Percentiles rank a stretch among this genome's conserved stretches.
Evolutionary conservation across 2,797 vertebrate species (phyloP).

Genomic region (Sebastes paucispinis): DNA sequence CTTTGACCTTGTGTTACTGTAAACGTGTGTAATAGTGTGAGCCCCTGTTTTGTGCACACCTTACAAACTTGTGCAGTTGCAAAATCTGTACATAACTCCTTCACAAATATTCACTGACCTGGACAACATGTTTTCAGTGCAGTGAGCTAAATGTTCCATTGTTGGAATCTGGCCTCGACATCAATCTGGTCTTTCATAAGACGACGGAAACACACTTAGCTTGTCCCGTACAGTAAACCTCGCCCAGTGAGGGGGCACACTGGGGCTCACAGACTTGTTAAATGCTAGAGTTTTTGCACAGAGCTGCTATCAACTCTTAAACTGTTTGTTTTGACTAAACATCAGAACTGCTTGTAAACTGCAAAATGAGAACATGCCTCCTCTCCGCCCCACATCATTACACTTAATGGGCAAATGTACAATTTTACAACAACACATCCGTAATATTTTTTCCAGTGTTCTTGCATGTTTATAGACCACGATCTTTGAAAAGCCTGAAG

Average conservation of each 20-base stretch:
- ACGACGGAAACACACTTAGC: constrained; percentile 16
- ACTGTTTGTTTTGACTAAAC: constrained; percentile 32
- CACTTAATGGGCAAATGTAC: background rate
- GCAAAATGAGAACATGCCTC: background rate
- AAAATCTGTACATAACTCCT: background rate
- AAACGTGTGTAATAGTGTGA: background rate
- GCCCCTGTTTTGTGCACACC: background rate
- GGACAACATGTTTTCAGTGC: background rate
- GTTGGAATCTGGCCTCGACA: background rate
- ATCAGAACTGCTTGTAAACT: constrained; percentile 14
- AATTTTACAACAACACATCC: background rate
- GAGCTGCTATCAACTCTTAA: constrained; percentile 15
- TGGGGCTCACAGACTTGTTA: constrained; percentile 14
- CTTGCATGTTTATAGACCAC: background rate
- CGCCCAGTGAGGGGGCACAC: background rate
- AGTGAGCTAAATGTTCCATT: background rate
- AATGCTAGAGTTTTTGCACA: background rate
- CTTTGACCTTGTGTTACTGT: background rate
- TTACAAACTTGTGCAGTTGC: background rate
- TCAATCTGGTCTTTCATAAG: constrained; percentile 23
- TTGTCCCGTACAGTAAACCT: constrained; percentile 6
- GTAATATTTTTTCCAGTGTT: background rate
- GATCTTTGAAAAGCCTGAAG: background rate
- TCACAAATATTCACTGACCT: background rate
- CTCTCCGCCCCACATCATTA: background rate